A percentile compares a stretch with the other conserved stretches of the same genome.
Evolutionary conservation across 2,113 vertebrate species (phyloP).

Genomic region (Anser brachyrhynchus): DNA sequence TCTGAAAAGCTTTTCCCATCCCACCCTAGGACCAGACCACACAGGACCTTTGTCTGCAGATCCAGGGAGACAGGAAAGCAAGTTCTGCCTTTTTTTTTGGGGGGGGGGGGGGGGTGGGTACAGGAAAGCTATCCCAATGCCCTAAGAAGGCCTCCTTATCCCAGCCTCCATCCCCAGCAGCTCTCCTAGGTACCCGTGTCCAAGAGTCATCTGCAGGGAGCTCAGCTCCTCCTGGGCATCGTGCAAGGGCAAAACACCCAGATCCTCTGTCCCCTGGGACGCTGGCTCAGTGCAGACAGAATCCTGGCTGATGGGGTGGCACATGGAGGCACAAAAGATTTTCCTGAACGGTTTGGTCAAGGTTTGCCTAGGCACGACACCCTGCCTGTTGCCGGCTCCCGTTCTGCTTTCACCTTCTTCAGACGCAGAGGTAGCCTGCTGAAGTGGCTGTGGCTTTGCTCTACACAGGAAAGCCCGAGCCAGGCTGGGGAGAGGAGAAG

Average conservation of each 20-base stretch:
- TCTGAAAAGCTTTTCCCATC: not conserved
- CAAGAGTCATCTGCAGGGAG: not conserved
- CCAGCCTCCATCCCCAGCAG: not conserved
- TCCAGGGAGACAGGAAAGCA: not conserved
- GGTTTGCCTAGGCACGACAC: not conserved
- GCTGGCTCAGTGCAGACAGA: not conserved
- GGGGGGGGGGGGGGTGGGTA: not conserved
- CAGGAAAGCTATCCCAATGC: not conserved
- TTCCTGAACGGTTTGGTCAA: not conserved
- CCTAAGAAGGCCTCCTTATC: not conserved
- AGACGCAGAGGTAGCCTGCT: not conserved
- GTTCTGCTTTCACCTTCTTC: not conserved
- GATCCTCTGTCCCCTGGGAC: not conserved
- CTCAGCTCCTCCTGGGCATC: not conserved
- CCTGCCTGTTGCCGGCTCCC: not conserved
- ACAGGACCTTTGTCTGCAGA: rapidly evolving
- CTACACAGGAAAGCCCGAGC: rapidly evolving
- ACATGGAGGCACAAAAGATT: not conserved
- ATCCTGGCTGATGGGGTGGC: not conserved
- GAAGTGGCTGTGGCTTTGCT: not conserved
- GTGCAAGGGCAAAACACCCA: not conserved
- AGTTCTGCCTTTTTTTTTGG: not conserved
- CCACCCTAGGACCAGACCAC: not conserved
- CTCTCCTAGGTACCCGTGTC: not conserved
- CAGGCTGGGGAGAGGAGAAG: not conserved